Evolutionary conservation across 1,140 invertebrate genomes (phyloP).

Genomic region (Zaprionus vittiger): DNA sequence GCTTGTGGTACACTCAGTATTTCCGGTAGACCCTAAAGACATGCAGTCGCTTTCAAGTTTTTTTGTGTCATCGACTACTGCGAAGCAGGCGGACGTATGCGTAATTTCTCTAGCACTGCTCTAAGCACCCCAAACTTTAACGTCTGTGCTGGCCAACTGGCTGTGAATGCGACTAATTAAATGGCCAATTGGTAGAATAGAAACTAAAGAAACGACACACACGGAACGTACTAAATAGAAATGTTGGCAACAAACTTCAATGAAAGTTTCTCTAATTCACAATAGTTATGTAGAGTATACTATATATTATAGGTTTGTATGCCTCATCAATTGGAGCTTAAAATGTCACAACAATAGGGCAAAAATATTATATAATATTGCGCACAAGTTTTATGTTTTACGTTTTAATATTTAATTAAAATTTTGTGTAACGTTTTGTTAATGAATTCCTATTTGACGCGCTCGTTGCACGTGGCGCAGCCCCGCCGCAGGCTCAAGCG

Average conservation of each 20-base stretch:
- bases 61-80: constrained; percentile 8
- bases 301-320: background rate
- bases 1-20: constrained; percentile 18
- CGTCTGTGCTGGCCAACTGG: constrained; percentile 24
- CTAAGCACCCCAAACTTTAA: constrained; percentile 15
- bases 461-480: constrained; percentile 72
- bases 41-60: constrained; percentile 34
- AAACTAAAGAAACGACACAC: constrained; percentile 4
- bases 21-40: constrained; percentile 23
- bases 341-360: constrained; percentile 5
- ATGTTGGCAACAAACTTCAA: constrained; percentile 50
- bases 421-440: constrained; percentile 82
- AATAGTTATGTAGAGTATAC: no score
- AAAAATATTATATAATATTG: constrained; percentile 62
- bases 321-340: background rate
- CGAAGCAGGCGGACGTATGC: constrained; percentile 11
- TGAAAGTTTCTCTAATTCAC: constrained; percentile 34
- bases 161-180: constrained; percentile 66
- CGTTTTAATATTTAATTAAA: constrained; percentile 83
- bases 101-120: constrained; percentile 30
- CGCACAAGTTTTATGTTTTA: constrained; percentile 75
- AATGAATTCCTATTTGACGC: constrained; percentile 82
- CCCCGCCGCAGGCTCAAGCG: constrained; percentile 60
- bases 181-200: constrained; percentile 66
- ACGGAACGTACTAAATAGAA: constrained; percentile 9